These are phyloP conservation scores for Hetaerina americana DNA, from an alignment of 1,140 invertebrate species.

Conservation along the genomic window DNA sequence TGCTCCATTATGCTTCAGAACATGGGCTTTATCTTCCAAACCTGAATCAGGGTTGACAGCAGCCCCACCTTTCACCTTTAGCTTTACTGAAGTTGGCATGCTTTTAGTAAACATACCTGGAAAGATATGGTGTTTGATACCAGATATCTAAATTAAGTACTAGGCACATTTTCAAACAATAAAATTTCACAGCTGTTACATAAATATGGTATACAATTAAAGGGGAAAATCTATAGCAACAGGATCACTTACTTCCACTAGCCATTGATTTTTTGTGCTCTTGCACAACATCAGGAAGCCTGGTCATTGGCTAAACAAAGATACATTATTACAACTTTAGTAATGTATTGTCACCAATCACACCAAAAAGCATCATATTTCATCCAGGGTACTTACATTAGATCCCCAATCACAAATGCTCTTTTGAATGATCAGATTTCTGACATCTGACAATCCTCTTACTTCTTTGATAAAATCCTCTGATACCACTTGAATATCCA, in stretches of 20 bases:
- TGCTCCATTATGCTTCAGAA: conserved; percentile 46
- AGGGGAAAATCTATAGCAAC: too few species aligned
- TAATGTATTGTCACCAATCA: neutral
- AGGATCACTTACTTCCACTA: neutral
- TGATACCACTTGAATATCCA: conserved; percentile 64
- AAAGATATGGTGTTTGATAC: neutral
- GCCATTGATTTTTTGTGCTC: neutral
- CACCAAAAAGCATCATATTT: neutral
- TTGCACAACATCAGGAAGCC: neutral
- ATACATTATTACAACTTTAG: neutral
- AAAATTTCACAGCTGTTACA: too few species aligned
- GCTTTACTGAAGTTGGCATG: conserved; percentile 48
- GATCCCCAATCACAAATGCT: conserved; percentile 69
- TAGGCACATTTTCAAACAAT: too few species aligned
- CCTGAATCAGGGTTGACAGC: conserved; percentile 84
- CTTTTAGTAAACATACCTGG: conserved; percentile 42
- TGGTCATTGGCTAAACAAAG: neutral
- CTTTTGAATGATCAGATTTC: conserved; percentile 52
- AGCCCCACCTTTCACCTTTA: conserved; percentile 73
- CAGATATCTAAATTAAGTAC: conserved; percentile 35
- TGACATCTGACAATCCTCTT: conserved; percentile 31
- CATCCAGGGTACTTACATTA: conserved; percentile 38
- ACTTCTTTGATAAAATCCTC: conserved; percentile 58
- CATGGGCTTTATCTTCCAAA: conserved; percentile 65
- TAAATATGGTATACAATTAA: too few species aligned